Base-by-base conservation (phyloP, 2,888 invertebrate genomes). In the Ectropis crepuscularia region DNA sequence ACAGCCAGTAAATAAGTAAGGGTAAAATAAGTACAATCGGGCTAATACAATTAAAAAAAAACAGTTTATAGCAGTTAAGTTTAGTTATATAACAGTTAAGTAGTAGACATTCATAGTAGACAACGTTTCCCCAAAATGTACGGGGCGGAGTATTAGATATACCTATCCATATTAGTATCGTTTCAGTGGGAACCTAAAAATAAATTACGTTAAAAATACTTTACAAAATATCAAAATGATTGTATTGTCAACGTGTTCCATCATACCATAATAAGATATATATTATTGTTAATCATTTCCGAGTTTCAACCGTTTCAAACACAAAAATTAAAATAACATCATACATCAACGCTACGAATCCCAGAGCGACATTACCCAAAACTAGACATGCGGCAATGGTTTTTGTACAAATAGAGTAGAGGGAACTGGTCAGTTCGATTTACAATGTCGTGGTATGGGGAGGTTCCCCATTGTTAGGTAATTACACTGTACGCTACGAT, bases 401-500 rank as follows among this genome's bases (percentile, higher is more conserved):
- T 53, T 5, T 6, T 5, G 9, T 57, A 16, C 36, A 42, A 28
- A 53, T 57, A 53, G 46, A 49, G 53, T 45, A 49, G 36, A 41
- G 38, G 28, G 50, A 54, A 37, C 5, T 54, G 46, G 57, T 53
- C 55, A 67, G 10, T 51, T 58, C 39, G 48, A 41, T 49, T 50
- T 53, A 51, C 53, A 42, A 38, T 45, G n/a, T 48, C 47, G 69
- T 78, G 75, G 79, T 85, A 78, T 78, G 74, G 77, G 76, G 72
- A 74, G 74, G 79, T 79, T 82, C 80, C 77, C 78, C 80, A 85
- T 85, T 84, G 86, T 78, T 74, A 76, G 76, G 86, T 91, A 90
- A 91, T 91, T 89, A 90, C 86, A 87, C 79, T 79, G 82, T 81
- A 81, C 75, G 72, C 78, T 78, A 79, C 82, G 81, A 69, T 66